Conservation (phyloP, 2,797 vertebrate species). For the Poeciliopsis presidionis region DNA sequence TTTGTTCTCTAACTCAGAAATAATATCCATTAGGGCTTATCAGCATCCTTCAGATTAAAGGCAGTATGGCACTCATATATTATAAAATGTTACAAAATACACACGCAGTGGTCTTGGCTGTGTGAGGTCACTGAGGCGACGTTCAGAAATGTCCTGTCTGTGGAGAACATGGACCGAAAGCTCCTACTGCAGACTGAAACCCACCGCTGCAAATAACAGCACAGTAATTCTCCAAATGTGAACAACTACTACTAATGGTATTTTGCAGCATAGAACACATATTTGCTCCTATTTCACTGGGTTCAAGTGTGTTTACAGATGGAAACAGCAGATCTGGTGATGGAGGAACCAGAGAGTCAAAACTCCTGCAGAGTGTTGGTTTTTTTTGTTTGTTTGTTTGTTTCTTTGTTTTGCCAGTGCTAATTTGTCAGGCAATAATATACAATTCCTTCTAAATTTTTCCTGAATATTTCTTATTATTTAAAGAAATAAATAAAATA, state of each 20-base stretch:
- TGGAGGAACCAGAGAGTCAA: not conserved
- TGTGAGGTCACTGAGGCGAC: conserved; percentile 51
- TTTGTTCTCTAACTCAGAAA: conserved; percentile 14
- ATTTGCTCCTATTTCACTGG: conserved; percentile 20
- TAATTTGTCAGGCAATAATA: not conserved
- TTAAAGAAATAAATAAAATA: not conserved
- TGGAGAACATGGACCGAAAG: conserved; percentile 42
- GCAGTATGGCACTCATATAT: conserved; percentile 9
- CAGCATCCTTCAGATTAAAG: conserved; percentile 3
- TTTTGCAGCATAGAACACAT: not conserved
- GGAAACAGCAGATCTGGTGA: not conserved
- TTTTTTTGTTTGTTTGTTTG: no score
- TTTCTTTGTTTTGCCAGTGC: not conserved
- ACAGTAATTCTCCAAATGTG: not conserved
- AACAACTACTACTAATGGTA: not conserved
- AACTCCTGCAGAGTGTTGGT: not conserved
- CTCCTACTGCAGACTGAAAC: conserved; percentile 34
- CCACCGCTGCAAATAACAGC: not conserved
- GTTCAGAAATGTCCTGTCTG: conserved; percentile 35
- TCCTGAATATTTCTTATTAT: not conserved
- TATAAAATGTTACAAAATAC: conserved; percentile 5
- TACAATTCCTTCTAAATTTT: not conserved
- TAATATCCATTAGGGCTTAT: not conserved
- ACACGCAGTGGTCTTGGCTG: conserved; percentile 16
- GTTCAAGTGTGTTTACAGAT: conserved; percentile 6